Evolutionary conservation across 1,140 invertebrate species (phyloP).

Genomic region (Drosophila biarmipes): DNA sequence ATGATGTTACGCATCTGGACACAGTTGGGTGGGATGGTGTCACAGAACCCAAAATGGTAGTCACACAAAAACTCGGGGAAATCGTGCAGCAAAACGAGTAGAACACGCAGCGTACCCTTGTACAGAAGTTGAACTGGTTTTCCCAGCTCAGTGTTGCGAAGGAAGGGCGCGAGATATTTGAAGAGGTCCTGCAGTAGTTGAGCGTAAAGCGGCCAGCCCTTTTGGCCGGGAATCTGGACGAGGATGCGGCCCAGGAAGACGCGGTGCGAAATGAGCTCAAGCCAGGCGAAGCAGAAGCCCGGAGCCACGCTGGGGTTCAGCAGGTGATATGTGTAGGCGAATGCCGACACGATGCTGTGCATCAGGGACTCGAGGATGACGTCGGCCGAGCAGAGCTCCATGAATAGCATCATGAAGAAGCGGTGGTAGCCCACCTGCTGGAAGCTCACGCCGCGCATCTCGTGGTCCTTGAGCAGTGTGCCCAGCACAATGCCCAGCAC

Average conservation of each 20-base stretch:
- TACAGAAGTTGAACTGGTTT: slow-evolving; percentile 97
- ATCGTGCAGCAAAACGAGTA: slow-evolving; percentile 98
- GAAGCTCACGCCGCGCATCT: slow-evolving; percentile 94
- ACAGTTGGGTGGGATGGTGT: slow-evolving; percentile 99
- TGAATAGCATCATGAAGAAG: slow-evolving; percentile 98
- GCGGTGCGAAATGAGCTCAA: slow-evolving; percentile 98
- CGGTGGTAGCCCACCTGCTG: slow-evolving; percentile 99
- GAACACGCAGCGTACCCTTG: slow-evolving; percentile 97
- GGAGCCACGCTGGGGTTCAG: slow-evolving; percentile 97
- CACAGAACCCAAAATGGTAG: slow-evolving; percentile 99
- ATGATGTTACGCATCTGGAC: slow-evolving; percentile 99
- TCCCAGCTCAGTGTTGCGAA: slow-evolving; percentile 97
- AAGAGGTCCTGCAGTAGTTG: slow-evolving; percentile 98
- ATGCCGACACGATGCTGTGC: slow-evolving; percentile 90
- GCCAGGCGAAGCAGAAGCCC: slow-evolving; percentile 99
- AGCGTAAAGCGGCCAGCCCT: slow-evolving; percentile 94
- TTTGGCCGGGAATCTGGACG: slow-evolving; percentile 93
- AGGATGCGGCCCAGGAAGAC: slow-evolving; percentile 98
- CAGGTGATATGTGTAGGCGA: slow-evolving; percentile 96
- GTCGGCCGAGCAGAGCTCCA: slow-evolving; percentile 97
- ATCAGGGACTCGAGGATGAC: slow-evolving; percentile 89
- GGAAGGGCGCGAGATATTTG: slow-evolving; percentile 97
- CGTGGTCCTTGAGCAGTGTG: slow-evolving; percentile 97
- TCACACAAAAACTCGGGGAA: slow-evolving; percentile 99
- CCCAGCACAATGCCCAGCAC: slow-evolving; percentile 97